Evolutionary conservation across 2,888 invertebrate genomes (phyloP).

Genomic region (Antheraea assamensis): DNA sequence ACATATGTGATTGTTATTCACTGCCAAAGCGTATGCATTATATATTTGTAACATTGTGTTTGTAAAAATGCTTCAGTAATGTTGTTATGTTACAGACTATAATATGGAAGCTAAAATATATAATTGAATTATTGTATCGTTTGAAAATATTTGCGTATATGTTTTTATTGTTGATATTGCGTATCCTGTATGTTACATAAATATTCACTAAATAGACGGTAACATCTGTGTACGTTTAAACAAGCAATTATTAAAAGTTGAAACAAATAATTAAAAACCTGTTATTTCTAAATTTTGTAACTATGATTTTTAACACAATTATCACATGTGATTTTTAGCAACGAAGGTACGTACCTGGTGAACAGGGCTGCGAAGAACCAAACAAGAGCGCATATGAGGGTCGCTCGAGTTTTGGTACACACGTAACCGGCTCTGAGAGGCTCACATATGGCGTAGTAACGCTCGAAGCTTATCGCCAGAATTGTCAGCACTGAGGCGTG

Average conservation of each 20-base stretch:
- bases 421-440: slow-evolving; percentile 95
- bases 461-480: slow-evolving; percentile 95
- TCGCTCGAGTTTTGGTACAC: slow-evolving; percentile 92
- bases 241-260: neutral
- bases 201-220: neutral
- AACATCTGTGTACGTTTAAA: neutral
- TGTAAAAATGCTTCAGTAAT: neutral
- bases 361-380: slow-evolving; percentile 93
- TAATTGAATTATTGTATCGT: neutral
- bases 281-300: neutral
- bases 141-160: neutral
- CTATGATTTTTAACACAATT: neutral
- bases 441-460: slow-evolving; percentile 95
- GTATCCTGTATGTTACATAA: neutral
- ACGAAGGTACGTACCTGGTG: slow-evolving; percentile 85
- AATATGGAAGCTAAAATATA: neutral
- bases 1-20: slow-evolving; percentile 11
- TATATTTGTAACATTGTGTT: slow-evolving; percentile 13
- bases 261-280: neutral
- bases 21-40: slow-evolving; percentile 13
- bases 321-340: neutral
- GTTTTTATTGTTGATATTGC: neutral
- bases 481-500: slow-evolving; percentile 96
- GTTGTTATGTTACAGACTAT: neutral
- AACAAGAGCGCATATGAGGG: slow-evolving; percentile 90